phyloP scores from a whole-genome alignment of 2,797 vertebrate genomes.

The Acanthopagrus latus region DNA sequence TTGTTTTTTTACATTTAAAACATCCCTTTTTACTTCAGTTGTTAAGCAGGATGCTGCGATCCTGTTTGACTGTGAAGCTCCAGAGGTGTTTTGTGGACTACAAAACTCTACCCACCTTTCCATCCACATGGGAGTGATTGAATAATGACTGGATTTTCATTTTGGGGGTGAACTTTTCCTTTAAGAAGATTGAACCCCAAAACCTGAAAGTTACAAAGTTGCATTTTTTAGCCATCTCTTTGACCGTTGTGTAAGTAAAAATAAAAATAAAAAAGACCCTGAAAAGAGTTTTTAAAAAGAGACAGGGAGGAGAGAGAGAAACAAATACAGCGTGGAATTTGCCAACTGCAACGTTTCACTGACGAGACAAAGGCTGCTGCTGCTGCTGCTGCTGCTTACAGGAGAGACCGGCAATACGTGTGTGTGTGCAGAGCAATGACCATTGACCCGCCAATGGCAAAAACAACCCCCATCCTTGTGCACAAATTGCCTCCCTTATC shows the following conservation, averaged over 20 bases:
- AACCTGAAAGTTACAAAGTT: no score
- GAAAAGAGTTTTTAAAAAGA: slow-evolving; percentile 4
- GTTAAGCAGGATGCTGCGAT: no score
- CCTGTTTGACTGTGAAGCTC: no score
- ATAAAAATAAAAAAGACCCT: slow-evolving; percentile 41
- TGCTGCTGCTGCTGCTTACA: slow-evolving; percentile 64
- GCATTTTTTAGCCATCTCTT: background rate
- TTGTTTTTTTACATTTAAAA: no score
- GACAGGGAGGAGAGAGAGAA: slow-evolving; percentile 38
- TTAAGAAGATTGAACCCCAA: no score
- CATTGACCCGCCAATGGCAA: slow-evolving; percentile 73
- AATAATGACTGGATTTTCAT: no score
- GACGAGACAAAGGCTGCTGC: slow-evolving; percentile 63
- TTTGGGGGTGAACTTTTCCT: no score
- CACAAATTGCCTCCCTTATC: slow-evolving; percentile 73
- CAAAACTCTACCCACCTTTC: no score
- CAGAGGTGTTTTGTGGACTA: no score
- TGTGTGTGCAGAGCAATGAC: slow-evolving; percentile 60
- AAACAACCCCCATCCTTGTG: slow-evolving; percentile 71
- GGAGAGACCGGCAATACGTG: slow-evolving; percentile 37
- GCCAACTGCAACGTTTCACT: slow-evolving; percentile 69
- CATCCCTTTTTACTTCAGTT: no score
- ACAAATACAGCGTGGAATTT: slow-evolving; percentile 76
- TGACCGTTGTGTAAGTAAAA: slow-evolving; percentile 24
- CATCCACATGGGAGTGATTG: no score